Conservation (phyloP, 2,888 invertebrate genomes). For the Eutolmus rufibarbis region DNA sequence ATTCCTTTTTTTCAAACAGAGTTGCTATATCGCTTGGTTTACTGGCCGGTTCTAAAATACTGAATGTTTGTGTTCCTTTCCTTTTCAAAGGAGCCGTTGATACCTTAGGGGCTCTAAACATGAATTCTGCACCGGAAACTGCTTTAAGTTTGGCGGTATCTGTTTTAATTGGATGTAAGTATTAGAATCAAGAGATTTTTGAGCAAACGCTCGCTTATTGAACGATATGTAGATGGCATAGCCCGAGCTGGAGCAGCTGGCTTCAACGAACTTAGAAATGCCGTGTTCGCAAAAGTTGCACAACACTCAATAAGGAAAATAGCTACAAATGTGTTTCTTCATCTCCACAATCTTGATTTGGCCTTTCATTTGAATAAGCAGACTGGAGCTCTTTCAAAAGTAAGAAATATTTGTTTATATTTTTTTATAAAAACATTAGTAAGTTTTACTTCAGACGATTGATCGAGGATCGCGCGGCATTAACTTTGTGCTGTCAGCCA, state of each 20-base stretch:
- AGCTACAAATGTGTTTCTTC: constrained; percentile 93
- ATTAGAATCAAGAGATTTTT: neutral
- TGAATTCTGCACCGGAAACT: constrained; percentile 82
- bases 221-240: constrained; percentile 78
- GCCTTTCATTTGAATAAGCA: constrained; percentile 92
- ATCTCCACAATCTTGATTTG: constrained; percentile 93
- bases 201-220: neutral
- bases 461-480: constrained; percentile 94
- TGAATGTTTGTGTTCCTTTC: constrained; percentile 94
- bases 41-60: constrained; percentile 81
- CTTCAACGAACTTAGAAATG: constrained; percentile 96
- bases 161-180: constrained; percentile 87
- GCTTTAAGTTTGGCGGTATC: constrained; percentile 80
- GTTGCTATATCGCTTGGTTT: constrained; percentile 85
- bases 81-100: constrained; percentile 94
- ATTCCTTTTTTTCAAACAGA: constrained; percentile 59
- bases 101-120: constrained; percentile 78
- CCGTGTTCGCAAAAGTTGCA: constrained; percentile 96
- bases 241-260: constrained; percentile 89
- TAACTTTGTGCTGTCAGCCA: constrained; percentile 93
- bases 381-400: constrained; percentile 94
- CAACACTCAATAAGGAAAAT: constrained; percentile 95
- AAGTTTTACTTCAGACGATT: constrained; percentile 70
- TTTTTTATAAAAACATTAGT: neutral
- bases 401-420: constrained; percentile 55